Base-by-base conservation (phyloP, 2,797 vertebrate genomes). In the Siniperca scherzeri region DNA sequence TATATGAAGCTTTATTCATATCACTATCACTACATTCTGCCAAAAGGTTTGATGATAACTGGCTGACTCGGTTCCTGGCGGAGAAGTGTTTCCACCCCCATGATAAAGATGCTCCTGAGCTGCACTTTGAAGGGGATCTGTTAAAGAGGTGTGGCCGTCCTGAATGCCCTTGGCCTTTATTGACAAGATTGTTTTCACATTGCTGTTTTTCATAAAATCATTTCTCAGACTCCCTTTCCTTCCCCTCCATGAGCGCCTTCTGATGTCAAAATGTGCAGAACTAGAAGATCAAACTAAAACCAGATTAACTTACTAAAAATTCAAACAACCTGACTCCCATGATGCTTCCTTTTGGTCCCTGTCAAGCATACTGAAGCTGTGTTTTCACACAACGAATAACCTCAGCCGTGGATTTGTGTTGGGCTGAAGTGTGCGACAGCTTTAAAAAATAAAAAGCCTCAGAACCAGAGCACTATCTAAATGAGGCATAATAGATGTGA, bases 401-500 rank as follows among this genome's bases (percentile, higher is more conserved):
- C 75, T 86, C 38, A 38, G 74, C 80, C 1, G 40, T 67, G 17
- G 78, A 77, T 86, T 67, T 80, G 76, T 56, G 55, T 55, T 7
- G 22, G 67, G 65, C 74, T 82, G 73, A 80, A 85, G 65, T 38
- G 48, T 74, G 78, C 21, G 21, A 70, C 73, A 56, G 85, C 70
- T 75, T 80, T 68, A 55, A 64, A 50, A 40, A 53, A 38, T 50
- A 75, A 55, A 70, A 69, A 22, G 55, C 77, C 70, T 82, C 69
- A 61, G 65, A 86, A 88, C 42, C 78, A 68, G 46, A 80, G 82
- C 60, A 25, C 83, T 62, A 83, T 88, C 85, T 89, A 92, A 92
- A 93, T 90, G 88, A 93, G 86, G 81, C 90, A 89, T 89, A 93
- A 91, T 88, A 91, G 87, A 94, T 91, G 87, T 70, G 90, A 85